Evolutionary conservation across 2,888 invertebrate species (phyloP).

Genomic region (Digitonthophagus gazella): DNA sequence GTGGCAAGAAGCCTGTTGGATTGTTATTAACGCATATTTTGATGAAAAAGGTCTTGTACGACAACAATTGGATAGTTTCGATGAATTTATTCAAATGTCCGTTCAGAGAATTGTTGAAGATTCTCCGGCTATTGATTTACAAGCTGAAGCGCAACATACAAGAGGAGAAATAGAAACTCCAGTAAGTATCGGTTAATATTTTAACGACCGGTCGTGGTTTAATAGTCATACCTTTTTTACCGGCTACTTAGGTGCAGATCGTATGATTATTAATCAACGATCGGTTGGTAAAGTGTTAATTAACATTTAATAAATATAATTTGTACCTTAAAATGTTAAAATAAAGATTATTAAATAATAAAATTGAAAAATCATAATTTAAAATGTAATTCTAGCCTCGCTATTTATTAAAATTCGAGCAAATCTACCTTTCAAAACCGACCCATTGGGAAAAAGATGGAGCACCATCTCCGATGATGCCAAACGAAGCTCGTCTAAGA

Average conservation of each 20-base stretch:
- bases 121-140: constrained; percentile 95
- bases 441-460: constrained; percentile 99
- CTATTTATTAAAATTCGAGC: constrained; percentile 95
- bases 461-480: constrained; percentile 99
- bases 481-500: constrained; percentile 95
- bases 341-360: no score
- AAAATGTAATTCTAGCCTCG: constrained; percentile 63
- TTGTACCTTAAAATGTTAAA: no score
- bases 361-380: no score
- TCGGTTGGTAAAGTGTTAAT: no score
- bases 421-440: constrained; percentile 98
- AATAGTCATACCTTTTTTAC: no score
- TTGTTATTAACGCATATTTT: constrained; percentile 99
- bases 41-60: constrained; percentile 99
- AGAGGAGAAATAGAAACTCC: constrained; percentile 90
- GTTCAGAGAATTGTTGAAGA: constrained; percentile 99
- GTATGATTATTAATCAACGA: no score
- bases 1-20: constrained; percentile 99
- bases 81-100: constrained; percentile 99
- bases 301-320: no score
- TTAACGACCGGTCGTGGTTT: background rate
- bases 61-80: constrained; percentile 98
- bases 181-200: constrained; percentile 45
- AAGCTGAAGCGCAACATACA: constrained; percentile 96
- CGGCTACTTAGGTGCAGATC: no score